These are phyloP conservation scores for Ctenicera cuprea DNA, from an alignment of 2,888 invertebrate species.

Conservation along the genomic window DNA sequence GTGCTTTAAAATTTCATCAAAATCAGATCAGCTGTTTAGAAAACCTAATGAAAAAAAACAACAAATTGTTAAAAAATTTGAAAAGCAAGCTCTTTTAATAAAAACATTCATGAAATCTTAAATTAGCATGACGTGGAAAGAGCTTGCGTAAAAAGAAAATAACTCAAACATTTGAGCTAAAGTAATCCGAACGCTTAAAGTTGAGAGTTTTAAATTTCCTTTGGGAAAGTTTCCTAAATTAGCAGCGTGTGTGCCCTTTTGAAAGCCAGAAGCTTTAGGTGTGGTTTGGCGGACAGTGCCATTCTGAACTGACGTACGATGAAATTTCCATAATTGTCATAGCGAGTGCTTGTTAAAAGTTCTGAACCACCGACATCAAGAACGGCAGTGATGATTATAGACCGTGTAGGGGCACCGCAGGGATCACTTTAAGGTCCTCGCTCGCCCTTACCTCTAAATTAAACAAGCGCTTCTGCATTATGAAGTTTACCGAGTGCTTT, in stretches of 20 bases:
- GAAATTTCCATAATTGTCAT: constrained; percentile 45
- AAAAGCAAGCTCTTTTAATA: too few species aligned
- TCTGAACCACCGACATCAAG: constrained; percentile 35
- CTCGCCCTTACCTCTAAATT: constrained; percentile 27
- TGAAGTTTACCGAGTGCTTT: constrained; percentile 4
- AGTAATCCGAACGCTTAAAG: neutral
- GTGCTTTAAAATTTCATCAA: too few species aligned
- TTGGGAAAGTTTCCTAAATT: neutral
- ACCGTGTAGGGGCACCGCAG: constrained; percentile 37
- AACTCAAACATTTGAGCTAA: too few species aligned
- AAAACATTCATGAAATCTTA: too few species aligned
- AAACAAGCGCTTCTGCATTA: constrained; percentile 27
- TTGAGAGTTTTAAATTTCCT: neutral
- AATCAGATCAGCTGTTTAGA: too few species aligned
- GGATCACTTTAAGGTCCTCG: constrained; percentile 41
- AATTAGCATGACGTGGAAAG: too few species aligned
- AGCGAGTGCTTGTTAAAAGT: constrained; percentile 46
- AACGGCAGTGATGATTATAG: constrained; percentile 33
- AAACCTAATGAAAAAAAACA: too few species aligned
- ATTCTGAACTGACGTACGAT: constrained; percentile 25
- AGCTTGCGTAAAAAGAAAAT: too few species aligned
- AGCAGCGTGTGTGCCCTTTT: constrained; percentile 15
- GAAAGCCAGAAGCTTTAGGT: constrained; percentile 6
- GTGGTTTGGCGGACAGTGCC: constrained; percentile 32
- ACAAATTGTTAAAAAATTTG: too few species aligned